Evolutionary conservation across 2,797 vertebrate species (phyloP), one percentile per base, ranked within the genome.

Genomic region (Pterois miles): DNA sequence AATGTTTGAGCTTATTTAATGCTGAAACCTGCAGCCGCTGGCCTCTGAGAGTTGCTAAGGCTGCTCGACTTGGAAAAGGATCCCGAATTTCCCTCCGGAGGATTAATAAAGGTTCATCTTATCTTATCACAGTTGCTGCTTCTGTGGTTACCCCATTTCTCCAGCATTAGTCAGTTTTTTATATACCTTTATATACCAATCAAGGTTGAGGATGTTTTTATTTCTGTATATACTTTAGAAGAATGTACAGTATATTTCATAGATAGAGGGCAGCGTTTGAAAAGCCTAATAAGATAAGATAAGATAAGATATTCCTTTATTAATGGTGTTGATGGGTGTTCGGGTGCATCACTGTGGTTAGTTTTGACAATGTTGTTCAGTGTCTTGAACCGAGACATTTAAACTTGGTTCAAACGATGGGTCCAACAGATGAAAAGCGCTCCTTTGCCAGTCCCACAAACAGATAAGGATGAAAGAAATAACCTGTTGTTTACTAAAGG

Each of bases 161-260:
- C 60, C 54, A 66, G 48, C 48, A 25, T 79, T 66, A 43, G 29
- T 63, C 50, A 29, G 74, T 58, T 80, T 70, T 71, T 52, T 82
- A 70, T 87, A 58, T 80, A 87, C 82, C 78, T 88, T 80, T 80
- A 77, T 75, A 83, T 83, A 83, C 77, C 58, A 60, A 76, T 90
- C 56, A 67, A 64, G 66, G 8, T 71, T 25, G 62, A 68, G 52
- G 40, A 65, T 48, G 33, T 10, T 71, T 81, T 82, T 59, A 64
- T 75, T 78, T 31, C 34, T 60, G 46, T 90, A n/a, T 91, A 93
- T 92, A 84, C 90, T 91, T 90, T 56, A 93, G 64, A 52, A 71
- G 59, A 78, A 86, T 93, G 73, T 91, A 89, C 94, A 86, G 73
- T 91, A 89, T 94, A 86, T 93, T 94, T 94, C 52, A 93, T 76